Percentiles rank a stretch among this genome's conserved stretches.
These are phyloP conservation scores for Dendrolimus pini DNA, from an alignment of 2,888 invertebrate species.

Conservation along the genomic window DNA sequence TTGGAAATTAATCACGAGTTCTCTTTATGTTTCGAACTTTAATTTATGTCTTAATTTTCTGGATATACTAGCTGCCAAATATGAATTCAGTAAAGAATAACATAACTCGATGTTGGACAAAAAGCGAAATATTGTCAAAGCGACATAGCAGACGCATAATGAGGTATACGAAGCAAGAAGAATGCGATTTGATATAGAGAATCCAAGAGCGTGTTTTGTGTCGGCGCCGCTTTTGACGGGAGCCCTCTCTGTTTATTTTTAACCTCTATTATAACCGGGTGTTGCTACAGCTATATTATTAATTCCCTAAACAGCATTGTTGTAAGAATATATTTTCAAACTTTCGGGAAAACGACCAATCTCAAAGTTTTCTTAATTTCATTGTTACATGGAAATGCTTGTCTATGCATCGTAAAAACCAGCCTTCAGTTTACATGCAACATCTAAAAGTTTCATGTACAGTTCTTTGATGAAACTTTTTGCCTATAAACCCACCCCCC, in stretches of 20 bases:
- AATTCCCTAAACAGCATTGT: no score
- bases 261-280: conserved; percentile 12
- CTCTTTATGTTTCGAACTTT: not conserved
- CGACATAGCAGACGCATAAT: conserved; percentile 36
- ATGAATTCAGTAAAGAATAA: not conserved
- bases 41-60: not conserved
- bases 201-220: conserved; percentile 35
- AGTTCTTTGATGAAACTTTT: no score
- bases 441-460: no score
- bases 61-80: not conserved
- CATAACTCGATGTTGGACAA: not conserved
- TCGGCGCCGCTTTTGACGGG: conserved; percentile 41
- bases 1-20: no score
- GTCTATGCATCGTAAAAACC: no score
- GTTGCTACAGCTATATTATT: not conserved
- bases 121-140: not conserved
- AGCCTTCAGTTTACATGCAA: no score
- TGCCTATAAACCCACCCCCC: no score
- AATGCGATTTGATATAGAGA: conserved; percentile 28
- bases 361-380: no score
- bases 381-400: no score
- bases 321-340: no score
- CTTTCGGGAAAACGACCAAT: no score
- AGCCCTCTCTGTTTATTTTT: conserved; percentile 56
- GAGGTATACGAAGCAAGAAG: conserved; percentile 20